Base-by-base conservation (phyloP, 2,797 vertebrate species). In the Betta splendens region DNA sequence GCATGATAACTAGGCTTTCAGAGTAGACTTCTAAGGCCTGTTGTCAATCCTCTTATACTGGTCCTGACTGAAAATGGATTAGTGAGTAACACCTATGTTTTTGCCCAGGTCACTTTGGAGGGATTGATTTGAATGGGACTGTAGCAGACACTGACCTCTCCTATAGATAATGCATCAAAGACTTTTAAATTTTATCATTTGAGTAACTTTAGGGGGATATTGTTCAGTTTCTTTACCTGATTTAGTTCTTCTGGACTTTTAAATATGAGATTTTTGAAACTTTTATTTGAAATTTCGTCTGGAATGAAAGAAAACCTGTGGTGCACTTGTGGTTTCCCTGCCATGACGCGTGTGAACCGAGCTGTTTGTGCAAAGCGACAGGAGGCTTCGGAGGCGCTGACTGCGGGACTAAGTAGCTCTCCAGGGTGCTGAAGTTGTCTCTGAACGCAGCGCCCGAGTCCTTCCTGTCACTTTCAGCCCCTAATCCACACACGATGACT, bases 381-480 rank as follows among this genome's bases (percentile, higher is more conserved):
- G 66, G 51, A 82, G 76, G 61, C 74, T 48, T 73, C 60, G 53
- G 72, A 82, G 83, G 79, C 60, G 72, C 84, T 77, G 84, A 83
- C 75, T 78, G 83, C 62, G 61, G 80, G 77, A 39, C 37, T 88
- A 81, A 89, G 87, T 81, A 89, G 84, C 90, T 93, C 93, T 93
- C 93, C 90, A 85, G 90, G 90, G 93, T 92, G 88, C 92, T 92
- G 90, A 92, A 92, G 79, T 84, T 64, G 88, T 86, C 85, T 85
- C 80, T 81, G 72, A 61, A 72, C 80, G 49, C 64, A 59, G 48
- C 42, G 59, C 77, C 67, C 38, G 50, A 75, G 46, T 76, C 46
- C 63, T 40, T 49, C 58, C 48, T 51, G 75, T 78, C 80, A 78
- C 76, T 62, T 52, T 32, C 72, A 76, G 69, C 64, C 64, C 52